A percentile compares a stretch with the other conserved stretches of the same genome.
phyloP scores from a whole-genome alignment of 2,888 invertebrate species.

The Zelleria hepariella region DNA sequence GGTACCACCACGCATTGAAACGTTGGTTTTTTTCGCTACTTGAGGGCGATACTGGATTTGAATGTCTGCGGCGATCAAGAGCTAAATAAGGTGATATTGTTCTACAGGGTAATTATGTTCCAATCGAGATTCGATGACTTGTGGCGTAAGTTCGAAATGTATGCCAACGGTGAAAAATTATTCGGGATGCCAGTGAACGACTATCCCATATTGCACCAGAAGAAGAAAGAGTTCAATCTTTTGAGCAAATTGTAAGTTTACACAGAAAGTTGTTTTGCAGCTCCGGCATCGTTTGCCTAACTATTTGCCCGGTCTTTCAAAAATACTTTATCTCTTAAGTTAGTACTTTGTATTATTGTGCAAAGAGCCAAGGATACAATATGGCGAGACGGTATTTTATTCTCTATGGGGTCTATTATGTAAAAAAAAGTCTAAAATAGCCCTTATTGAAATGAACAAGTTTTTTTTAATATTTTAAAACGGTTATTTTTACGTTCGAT shows the following conservation, averaged over 20 bases:
- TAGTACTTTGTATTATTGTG: no score
- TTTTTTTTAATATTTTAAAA: no score
- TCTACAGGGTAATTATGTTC: slow-evolving; percentile 76
- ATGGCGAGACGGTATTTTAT: no score
- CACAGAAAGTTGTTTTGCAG: background rate
- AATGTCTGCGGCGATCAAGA: background rate
- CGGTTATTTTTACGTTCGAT: no score
- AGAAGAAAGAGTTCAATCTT: slow-evolving; percentile 87
- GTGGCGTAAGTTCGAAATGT: slow-evolving; percentile 85
- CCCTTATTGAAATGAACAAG: no score
- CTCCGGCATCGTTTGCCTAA: no score
- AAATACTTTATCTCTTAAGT: no score
- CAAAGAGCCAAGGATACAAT: no score
- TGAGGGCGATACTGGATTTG: background rate
- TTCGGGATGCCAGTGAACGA: slow-evolving; percentile 88
- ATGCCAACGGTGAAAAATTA: slow-evolving; percentile 85
- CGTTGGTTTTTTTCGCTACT: background rate
- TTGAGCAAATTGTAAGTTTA: slow-evolving; percentile 82
- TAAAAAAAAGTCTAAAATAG: no score
- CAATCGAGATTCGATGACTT: slow-evolving; percentile 87
- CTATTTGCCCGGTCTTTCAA: no score
- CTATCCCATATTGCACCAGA: slow-evolving; percentile 83
- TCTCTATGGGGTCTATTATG: no score
- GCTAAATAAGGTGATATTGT: background rate
- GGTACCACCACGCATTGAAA: no score